Conservation (phyloP, 2,888 invertebrate genomes). For the Ormyrus labotus region DNA sequence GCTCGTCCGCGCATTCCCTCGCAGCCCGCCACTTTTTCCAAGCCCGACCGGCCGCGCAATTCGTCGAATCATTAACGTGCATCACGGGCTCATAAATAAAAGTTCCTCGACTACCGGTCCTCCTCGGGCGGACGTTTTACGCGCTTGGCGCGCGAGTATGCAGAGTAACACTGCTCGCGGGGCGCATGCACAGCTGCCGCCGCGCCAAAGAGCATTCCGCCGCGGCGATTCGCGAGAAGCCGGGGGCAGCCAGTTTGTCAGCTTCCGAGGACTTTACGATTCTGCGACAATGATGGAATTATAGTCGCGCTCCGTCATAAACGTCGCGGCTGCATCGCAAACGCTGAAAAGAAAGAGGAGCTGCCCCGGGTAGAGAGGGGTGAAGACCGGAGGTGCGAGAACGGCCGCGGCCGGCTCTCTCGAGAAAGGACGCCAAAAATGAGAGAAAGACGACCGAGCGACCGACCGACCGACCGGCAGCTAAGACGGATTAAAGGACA, state of each 20-base stretch:
- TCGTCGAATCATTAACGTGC: constrained; percentile 54
- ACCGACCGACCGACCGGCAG: too few species aligned
- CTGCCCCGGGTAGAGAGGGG: neutral
- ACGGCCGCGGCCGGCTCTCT: neutral
- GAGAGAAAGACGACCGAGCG: neutral
- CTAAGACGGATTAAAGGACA: constrained; percentile 35
- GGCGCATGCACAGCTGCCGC: neutral
- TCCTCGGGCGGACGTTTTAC: constrained; percentile 18
- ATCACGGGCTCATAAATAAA: constrained; percentile 57
- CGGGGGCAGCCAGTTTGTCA: constrained; percentile 62
- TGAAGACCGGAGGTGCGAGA: neutral
- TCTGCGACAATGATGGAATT: constrained; percentile 69
- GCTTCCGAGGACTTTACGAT: constrained; percentile 65
- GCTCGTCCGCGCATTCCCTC: too few species aligned
- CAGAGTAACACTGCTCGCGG: constrained; percentile 2
- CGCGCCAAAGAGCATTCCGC: too few species aligned
- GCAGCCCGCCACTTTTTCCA: neutral
- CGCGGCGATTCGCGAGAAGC: constrained; percentile 27
- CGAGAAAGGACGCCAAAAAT: constrained; percentile 6
- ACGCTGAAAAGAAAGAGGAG: constrained; percentile 36
- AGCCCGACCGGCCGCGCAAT: constrained; percentile 7
- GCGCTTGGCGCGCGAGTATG: neutral
- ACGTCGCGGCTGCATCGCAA: constrained; percentile 60
- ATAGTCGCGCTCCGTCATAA: constrained; percentile 68
- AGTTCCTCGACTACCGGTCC: constrained; percentile 58